These are phyloP conservation scores for Gymnothorax reevesii DNA, from an alignment of 2,797 vertebrate species.

Conservation along the genomic window DNA sequence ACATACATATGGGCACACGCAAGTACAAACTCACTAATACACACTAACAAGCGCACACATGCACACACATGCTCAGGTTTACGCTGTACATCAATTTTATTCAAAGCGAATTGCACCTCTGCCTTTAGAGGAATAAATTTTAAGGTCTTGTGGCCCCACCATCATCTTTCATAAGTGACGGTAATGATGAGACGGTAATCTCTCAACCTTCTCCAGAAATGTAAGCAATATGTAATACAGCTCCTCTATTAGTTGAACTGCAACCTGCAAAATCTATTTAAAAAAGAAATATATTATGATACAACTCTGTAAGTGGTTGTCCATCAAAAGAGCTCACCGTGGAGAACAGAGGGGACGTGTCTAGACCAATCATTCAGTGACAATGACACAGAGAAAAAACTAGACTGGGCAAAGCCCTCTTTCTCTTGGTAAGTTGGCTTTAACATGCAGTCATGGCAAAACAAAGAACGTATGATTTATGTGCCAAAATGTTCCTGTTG, in stretches of 20 bases:
- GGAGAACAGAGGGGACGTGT: not conserved
- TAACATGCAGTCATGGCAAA: no score
- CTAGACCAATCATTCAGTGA: not conserved
- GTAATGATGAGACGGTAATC: not conserved
- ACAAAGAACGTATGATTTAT: no score
- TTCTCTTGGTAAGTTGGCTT: no score
- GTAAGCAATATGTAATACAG: not conserved
- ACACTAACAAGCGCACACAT: constrained; percentile 35
- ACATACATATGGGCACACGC: constrained; percentile 8
- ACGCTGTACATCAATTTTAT: constrained; percentile 38
- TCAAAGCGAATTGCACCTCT: not conserved
- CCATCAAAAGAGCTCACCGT: not conserved
- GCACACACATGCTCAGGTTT: constrained; percentile 40
- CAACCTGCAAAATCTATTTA: not conserved
- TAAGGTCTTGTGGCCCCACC: not conserved
- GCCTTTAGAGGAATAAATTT: not conserved
- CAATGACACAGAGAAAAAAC: no score
- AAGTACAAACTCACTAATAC: constrained; percentile 43
- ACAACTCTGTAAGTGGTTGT: not conserved
- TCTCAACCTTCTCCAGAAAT: not conserved
- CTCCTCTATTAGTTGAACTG: not conserved
- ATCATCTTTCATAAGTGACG: not conserved
- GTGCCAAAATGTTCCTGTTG: no score
- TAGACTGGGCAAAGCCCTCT: no score
- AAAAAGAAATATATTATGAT: not conserved